Percentiles rank a stretch among this genome's conserved stretches.
Conservation (phyloP, 2,113 vertebrate species). For the Poeciliopsis retropinna region DNA sequence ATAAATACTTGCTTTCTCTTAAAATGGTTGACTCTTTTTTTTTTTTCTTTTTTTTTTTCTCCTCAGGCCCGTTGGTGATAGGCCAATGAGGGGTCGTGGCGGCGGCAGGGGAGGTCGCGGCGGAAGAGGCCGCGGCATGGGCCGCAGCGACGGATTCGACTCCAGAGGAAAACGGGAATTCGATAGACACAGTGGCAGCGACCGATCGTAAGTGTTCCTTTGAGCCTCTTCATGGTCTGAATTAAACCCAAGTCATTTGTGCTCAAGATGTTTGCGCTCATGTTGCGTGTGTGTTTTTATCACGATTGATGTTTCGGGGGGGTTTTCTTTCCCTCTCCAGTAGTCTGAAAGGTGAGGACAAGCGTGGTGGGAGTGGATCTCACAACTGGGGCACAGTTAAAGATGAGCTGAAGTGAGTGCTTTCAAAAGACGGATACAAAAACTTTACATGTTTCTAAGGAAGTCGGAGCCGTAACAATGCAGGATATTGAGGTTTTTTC, state of each 20-base stretch:
- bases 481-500: background rate
- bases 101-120: conserved; percentile 83
- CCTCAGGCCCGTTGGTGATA: conserved; percentile 87
- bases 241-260: background rate
- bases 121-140: conserved; percentile 91
- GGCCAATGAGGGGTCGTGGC: conserved; percentile 91
- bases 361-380: conserved; percentile 95
- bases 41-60: background rate
- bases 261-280: background rate
- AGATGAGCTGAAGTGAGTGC: conserved; percentile 92
- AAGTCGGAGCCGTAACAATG: too few species aligned
- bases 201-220: conserved; percentile 90
- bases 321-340: conserved; percentile 84
- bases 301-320: conserved; percentile 53
- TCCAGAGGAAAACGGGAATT: conserved; percentile 97
- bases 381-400: conserved; percentile 99
- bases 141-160: conserved; percentile 94
- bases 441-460: background rate
- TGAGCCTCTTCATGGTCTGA: background rate
- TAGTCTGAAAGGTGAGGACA: conserved; percentile 96
- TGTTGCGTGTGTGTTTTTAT: background rate
- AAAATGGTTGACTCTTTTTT: background rate
- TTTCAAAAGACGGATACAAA: background rate
- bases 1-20: background rate
- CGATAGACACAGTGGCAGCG: conserved; percentile 97